phyloP scores from a whole-genome alignment of 2,113 vertebrate species.

The Stictonetta naevosa region DNA sequence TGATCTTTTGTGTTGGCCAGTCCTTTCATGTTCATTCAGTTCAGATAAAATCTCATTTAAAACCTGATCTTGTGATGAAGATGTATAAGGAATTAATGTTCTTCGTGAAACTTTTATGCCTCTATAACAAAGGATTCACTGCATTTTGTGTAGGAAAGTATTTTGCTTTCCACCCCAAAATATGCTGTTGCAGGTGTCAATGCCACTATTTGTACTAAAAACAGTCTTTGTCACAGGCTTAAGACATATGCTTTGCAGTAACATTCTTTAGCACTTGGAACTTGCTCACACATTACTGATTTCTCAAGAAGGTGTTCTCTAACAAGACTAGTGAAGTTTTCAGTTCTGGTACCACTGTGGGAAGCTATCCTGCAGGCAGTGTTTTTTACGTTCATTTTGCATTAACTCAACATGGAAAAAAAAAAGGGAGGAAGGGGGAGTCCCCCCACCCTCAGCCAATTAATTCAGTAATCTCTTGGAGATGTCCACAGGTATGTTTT shows the following conservation, averaged over 20 bases:
- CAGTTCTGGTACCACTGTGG: not conserved
- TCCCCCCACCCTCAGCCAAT: too few relatives aligned
- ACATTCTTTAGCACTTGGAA: not conserved
- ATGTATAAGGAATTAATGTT: not conserved
- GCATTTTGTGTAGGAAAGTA: not conserved
- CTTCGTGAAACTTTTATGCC: not conserved
- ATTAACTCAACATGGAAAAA: not conserved
- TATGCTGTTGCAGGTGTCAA: not conserved
- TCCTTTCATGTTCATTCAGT: not conserved
- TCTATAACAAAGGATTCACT: not conserved
- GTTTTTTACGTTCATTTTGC: not conserved
- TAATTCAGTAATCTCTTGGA: not conserved
- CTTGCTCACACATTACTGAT: not conserved
- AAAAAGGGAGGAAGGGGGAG: not conserved
- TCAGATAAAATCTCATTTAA: not conserved
- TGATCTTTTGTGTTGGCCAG: not conserved
- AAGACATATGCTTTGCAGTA: not conserved
- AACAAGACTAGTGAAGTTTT: not conserved
- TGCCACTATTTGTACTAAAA: not conserved
- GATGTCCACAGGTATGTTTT: not conserved
- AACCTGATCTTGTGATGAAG: not conserved
- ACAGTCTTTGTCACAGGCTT: not conserved
- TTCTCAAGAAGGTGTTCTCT: not conserved
- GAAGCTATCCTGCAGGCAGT: not conserved
- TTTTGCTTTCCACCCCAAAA: not conserved